A percentile compares a stretch with the other conserved stretches of the same genome.
Conservation (phyloP, 2,113 vertebrate genomes). For the Antennarius striatus region DNA sequence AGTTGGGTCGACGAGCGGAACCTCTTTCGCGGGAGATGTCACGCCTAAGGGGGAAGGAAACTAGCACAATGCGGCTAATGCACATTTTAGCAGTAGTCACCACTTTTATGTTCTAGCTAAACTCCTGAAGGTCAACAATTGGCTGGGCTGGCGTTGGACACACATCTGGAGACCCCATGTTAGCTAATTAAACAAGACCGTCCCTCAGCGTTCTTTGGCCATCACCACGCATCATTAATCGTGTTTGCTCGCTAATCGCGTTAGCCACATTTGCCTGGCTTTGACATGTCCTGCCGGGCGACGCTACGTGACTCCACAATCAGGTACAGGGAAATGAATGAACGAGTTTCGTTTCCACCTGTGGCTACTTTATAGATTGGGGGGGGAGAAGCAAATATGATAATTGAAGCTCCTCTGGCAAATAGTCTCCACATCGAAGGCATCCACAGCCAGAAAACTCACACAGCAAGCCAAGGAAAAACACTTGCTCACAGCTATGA, state of each 20-base stretch:
- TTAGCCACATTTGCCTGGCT: slow-evolving; percentile 50
- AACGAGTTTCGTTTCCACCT: slow-evolving; percentile 49
- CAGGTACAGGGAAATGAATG: slow-evolving; percentile 18
- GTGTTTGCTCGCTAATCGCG: slow-evolving; percentile 56
- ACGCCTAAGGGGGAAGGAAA: slow-evolving; percentile 11
- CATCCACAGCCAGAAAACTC: slow-evolving; percentile 33
- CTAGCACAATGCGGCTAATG: slow-evolving; percentile 28
- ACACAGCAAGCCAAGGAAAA: slow-evolving; percentile 47
- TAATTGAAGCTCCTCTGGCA: slow-evolving; percentile 49
- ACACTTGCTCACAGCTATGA: slow-evolving; percentile 58
- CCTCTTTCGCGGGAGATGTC: slow-evolving; percentile 37
- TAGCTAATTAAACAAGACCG: slow-evolving; percentile 66
- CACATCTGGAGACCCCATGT: slow-evolving; percentile 62
- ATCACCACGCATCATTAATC: slow-evolving; percentile 69
- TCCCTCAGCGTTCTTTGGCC: slow-evolving; percentile 59
- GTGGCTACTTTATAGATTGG: slow-evolving; percentile 21
- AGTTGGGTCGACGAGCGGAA: slow-evolving; percentile 33
- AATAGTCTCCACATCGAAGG: slow-evolving; percentile 36
- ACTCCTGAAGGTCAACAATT: slow-evolving; percentile 53
- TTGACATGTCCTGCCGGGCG: slow-evolving; percentile 43
- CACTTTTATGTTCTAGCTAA: slow-evolving; percentile 18
- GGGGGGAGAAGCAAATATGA: slow-evolving; percentile 20
- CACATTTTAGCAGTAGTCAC: slow-evolving; percentile 25
- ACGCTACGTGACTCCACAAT: slow-evolving; percentile 27
- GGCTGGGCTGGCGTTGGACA: slow-evolving; percentile 46